phyloP scores from a whole-genome alignment of 2,113 vertebrate genomes.

The Benitochromis conjunctus region DNA sequence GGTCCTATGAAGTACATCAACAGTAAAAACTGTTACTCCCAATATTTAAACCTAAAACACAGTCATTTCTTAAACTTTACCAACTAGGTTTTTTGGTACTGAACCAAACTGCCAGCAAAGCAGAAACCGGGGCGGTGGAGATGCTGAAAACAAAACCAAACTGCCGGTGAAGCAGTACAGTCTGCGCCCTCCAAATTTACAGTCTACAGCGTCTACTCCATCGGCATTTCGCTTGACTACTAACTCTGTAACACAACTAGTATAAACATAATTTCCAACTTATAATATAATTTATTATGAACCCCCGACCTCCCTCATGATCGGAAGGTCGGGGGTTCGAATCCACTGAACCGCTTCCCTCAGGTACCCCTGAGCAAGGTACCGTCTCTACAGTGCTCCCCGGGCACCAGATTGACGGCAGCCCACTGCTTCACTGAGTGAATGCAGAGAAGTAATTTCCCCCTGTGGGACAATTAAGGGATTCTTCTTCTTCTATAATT shows the following conservation, averaged over 20 bases:
- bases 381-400: too few species aligned
- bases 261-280: background rate
- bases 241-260: background rate
- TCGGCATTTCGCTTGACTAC: background rate
- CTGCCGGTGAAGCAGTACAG: background rate
- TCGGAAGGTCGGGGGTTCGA: too few species aligned
- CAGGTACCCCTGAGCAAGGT: too few species aligned
- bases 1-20: background rate
- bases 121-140: background rate
- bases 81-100: background rate
- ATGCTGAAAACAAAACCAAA: background rate
- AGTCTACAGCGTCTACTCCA: background rate
- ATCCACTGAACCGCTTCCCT: too few species aligned
- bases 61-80: background rate
- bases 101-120: background rate
- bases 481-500: too few species aligned
- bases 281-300: too few species aligned
- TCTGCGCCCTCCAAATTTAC: background rate
- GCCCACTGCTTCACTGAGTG: too few species aligned
- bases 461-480: too few species aligned
- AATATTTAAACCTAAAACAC: background rate
- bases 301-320: too few species aligned
- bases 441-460: too few species aligned
- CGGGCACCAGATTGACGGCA: too few species aligned
- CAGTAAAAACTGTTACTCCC: background rate